Evolutionary conservation across 2,113 vertebrate genomes (phyloP).

Genomic region (Equus przewalskii): DNA sequence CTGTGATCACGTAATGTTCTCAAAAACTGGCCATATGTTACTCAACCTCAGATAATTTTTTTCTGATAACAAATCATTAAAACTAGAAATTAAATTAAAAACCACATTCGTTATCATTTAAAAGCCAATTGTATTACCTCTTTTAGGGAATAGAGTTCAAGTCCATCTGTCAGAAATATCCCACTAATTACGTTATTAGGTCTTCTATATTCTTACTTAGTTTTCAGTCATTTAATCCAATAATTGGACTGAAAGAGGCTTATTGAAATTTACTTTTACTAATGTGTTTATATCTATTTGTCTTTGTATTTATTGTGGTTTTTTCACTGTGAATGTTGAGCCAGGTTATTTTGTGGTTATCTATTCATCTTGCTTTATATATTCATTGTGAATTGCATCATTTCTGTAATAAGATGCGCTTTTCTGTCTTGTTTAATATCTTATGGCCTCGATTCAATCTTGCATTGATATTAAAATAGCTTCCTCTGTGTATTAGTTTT

Average conservation of each 20-base stretch:
- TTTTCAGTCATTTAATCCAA: conserved; percentile 2
- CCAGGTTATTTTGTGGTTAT: background rate
- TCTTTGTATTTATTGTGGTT: background rate
- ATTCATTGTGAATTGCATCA: background rate
- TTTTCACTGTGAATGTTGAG: background rate
- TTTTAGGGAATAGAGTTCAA: background rate
- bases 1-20: background rate
- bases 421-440: background rate
- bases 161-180: background rate
- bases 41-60: background rate
- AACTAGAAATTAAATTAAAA: conserved; percentile 22
- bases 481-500: background rate
- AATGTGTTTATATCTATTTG: background rate
- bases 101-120: background rate
- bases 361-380: background rate
- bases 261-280: conserved; percentile 6
- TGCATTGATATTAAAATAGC: background rate
- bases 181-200: background rate
- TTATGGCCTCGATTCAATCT: conserved; percentile 18
- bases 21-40: background rate
- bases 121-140: background rate
- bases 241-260: background rate
- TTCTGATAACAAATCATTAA: conserved; percentile 18
- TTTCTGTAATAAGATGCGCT: background rate
- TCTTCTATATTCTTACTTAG: background rate